Evolutionary conservation across 2,797 vertebrate species (phyloP).

Genomic region (Sphenopsis melanotis): DNA sequence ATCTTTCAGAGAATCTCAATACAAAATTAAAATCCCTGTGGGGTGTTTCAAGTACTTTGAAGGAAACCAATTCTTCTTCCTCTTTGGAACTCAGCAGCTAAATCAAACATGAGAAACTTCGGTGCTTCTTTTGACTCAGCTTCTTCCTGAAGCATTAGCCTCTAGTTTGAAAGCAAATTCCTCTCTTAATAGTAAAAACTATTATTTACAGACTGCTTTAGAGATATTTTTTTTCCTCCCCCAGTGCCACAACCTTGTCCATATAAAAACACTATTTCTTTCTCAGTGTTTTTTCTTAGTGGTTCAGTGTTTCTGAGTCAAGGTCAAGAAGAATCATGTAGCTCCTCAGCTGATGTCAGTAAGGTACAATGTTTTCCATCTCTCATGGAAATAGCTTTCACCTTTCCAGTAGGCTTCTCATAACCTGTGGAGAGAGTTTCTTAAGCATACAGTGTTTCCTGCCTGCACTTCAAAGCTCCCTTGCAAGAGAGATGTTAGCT

Average conservation of each 20-base stretch:
- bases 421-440: background rate
- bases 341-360: background rate
- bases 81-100: conserved; percentile 4
- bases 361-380: background rate
- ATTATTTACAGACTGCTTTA: background rate
- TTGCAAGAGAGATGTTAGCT: background rate
- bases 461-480: background rate
- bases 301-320: background rate
- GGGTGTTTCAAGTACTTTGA: conserved; percentile 28
- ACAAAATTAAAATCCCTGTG: conserved; percentile 33
- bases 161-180: conserved; percentile 20
- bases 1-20: conserved; percentile 31
- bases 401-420: background rate
- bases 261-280: background rate
- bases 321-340: conserved; percentile 1
- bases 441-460: background rate
- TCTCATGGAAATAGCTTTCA: conserved; percentile 1
- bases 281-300: background rate
- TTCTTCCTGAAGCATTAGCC: background rate
- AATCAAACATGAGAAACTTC: background rate
- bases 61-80: background rate
- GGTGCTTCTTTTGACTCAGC: background rate
- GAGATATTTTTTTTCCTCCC: background rate
- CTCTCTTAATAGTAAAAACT: background rate
- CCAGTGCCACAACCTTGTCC: background rate